Evolutionary conservation across 2,888 invertebrate species (phyloP).

Genomic region (Thymelicus lineola): DNA sequence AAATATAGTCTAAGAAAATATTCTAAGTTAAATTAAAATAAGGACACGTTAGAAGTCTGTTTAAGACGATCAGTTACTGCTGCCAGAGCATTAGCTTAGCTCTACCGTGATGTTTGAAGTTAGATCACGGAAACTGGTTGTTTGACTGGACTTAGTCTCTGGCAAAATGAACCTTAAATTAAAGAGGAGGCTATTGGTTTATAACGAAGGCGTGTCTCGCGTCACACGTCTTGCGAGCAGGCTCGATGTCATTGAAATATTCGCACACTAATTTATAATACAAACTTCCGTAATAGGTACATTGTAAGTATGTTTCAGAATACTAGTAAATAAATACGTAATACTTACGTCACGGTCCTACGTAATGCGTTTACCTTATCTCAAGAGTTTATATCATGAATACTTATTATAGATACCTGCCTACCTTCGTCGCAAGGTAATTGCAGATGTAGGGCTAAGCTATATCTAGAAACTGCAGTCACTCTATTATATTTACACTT

Average conservation of each 20-base stretch:
- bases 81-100: slow-evolving; percentile 13
- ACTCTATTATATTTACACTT: too few species aligned
- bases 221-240: slow-evolving; percentile 9
- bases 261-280: slow-evolving; percentile 7
- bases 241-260: slow-evolving; percentile 27
- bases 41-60: slow-evolving; percentile 61
- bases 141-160: slow-evolving; percentile 23
- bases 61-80: slow-evolving; percentile 64
- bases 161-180: slow-evolving; percentile 53
- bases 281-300: neutral
- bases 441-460: too few species aligned
- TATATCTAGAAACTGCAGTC: too few species aligned
- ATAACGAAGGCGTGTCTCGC: slow-evolving; percentile 60
- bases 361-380: too few species aligned
- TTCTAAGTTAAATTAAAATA: slow-evolving; percentile 23
- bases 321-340: neutral
- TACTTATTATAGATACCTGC: too few species aligned
- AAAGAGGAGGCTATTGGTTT: slow-evolving; percentile 42
- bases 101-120: slow-evolving; percentile 46
- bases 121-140: slow-evolving; percentile 63
- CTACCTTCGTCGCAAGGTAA: too few species aligned
- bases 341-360: too few species aligned
- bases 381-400: too few species aligned
- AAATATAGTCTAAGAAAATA: neutral
- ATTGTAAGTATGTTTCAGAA: neutral